Evolutionary conservation across 2,113 vertebrate species (phyloP).

Genomic region (Sorex fumeus): DNA sequence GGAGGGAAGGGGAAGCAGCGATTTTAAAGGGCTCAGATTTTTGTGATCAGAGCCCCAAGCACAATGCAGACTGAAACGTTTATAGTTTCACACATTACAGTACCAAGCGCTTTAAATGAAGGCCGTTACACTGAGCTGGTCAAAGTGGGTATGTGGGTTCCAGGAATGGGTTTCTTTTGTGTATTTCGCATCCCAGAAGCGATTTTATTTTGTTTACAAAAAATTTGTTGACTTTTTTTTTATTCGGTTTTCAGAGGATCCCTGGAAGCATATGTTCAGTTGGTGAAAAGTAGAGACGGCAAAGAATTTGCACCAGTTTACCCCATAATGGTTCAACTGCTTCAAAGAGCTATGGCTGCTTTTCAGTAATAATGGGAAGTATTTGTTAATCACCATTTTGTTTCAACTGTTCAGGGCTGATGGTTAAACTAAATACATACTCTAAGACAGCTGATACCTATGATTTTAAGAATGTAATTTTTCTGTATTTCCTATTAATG

Average conservation of each 20-base stretch:
- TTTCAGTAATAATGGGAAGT: constrained; percentile 77
- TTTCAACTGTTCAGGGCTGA: background rate
- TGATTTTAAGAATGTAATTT: background rate
- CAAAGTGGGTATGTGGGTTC: background rate
- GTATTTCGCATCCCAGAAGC: too few species aligned
- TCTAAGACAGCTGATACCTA: background rate
- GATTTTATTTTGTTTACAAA: background rate
- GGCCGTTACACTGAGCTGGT: background rate
- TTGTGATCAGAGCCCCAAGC: background rate
- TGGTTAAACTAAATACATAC: background rate
- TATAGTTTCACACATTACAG: background rate
- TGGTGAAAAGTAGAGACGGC: constrained; percentile 94
- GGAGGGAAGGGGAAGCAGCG: background rate
- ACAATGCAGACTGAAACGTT: accelerated
- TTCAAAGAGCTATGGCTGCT: constrained; percentile 92
- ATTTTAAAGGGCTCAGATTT: background rate
- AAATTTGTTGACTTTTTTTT: constrained; percentile 35
- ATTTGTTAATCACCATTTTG: background rate
- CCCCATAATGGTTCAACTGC: constrained; percentile 96
- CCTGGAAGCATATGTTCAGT: constrained; percentile 97
- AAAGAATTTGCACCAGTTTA: constrained; percentile 98
- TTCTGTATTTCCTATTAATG: background rate
- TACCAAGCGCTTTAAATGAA: background rate
- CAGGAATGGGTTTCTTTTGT: background rate
- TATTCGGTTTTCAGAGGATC: constrained; percentile 90